Evolutionary conservation across 2,888 invertebrate species (phyloP), one percentile per base, ranked within the genome.

Genomic region (Saturnia japonica): DNA sequence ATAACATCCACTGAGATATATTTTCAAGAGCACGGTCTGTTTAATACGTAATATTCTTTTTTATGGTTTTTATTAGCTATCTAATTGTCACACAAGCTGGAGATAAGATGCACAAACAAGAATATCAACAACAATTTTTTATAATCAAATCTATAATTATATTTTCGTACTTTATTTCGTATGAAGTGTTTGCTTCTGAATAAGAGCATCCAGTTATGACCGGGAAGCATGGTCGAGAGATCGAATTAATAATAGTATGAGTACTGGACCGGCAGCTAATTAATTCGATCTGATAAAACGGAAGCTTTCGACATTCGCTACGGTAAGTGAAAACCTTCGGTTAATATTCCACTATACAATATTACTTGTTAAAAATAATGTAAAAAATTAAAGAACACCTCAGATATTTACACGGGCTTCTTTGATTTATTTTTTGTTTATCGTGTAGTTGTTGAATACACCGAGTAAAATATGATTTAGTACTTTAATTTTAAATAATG

Each of bases 241-340:
- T 57, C 73, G 74, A 77, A 80, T 82, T 84, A 85, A 80, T 82
- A 77, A 79, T 75, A 68, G 69, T 71, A 71, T 73, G 75, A 71
- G 72, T 72, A 74, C 73, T 74, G 71, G 78, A 64, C 64, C 60
- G 40, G 40, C 57, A n/a, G 64, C 40, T 64, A 64, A 89, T 88
- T 87, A 86, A 81, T 75, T 77, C 77, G 74, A 88, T 86, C 84
- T 79, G 86, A 88, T 85, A 81, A 82, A 82, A 78, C 75, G 82
- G 80, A 84, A 66, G 82, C 83, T 88, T 85, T 85, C 84, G 82
- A 82, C 84, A 85, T 77, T 72, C 76, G 81, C 78, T 74, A 79
- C 83, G 80, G 78, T 78, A 70, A 71, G 76, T 81, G 75, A 77
- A 78, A 82, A 78, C 85, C 86, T 87, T 83, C 82, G 72, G 72